Conservation (phyloP, 1,140 invertebrate genomes). For the Melanaphis sacchari region DNA sequence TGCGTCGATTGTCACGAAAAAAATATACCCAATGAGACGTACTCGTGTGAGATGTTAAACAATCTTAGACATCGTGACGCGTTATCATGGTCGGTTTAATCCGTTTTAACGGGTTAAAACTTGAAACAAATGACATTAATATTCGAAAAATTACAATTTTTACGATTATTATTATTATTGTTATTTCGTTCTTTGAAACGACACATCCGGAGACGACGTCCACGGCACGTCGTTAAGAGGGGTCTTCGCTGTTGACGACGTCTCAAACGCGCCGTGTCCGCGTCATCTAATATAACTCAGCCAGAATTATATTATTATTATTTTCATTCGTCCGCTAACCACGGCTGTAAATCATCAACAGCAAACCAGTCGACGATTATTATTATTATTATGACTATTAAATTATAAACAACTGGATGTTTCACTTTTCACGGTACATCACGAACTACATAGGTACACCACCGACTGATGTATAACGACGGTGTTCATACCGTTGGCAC, state of each 20-base stretch:
- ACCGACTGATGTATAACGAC: not conserved
- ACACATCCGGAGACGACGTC: not conserved
- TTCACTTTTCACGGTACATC: slow-evolving; percentile 17
- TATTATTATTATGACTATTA: not conserved
- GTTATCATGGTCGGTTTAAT: not conserved
- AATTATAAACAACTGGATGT: slow-evolving; percentile 8
- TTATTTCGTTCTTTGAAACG: not conserved
- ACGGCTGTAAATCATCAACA: not conserved
- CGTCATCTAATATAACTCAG: not conserved
- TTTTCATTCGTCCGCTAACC: not conserved
- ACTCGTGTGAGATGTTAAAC: not conserved
- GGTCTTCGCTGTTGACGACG: not conserved
- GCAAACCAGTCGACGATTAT: not conserved
- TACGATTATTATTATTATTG: not conserved
- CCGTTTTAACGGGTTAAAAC: too few species aligned
- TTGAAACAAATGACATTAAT: too few species aligned
- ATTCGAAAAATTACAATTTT: not conserved
- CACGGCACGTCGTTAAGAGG: not conserved
- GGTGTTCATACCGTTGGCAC: not conserved
- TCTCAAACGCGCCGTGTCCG: not conserved
- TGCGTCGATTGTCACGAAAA: not conserved
- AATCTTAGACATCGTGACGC: not conserved
- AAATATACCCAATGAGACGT: not conserved
- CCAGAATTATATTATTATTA: not conserved
- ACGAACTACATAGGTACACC: not conserved